Base-by-base conservation (phyloP, 2,797 vertebrate genomes). In the Amblyopsis hoosieri region DNA sequence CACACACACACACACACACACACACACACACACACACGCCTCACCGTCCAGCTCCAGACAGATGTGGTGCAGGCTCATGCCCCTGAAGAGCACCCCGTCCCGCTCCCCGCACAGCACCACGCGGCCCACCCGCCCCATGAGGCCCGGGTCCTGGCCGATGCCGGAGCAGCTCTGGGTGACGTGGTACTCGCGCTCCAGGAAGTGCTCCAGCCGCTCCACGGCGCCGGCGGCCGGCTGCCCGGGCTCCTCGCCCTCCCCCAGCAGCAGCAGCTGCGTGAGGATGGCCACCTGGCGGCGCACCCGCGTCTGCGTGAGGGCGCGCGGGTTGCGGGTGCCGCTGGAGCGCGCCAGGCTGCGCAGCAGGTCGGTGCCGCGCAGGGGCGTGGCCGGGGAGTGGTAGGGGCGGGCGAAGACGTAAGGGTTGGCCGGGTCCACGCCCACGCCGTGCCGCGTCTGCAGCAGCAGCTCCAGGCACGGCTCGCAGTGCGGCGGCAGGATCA, bases 21-120 rank as follows among this genome's bases (percentile, higher is more conserved):
- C 53, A 70, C 19, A 57, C 14, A 37, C 33, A 37, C 33, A 9
- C 33, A 37, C 33, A 7, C 33, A 2, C 1, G 33, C 8, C 91
- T 91, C 67, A 94, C 93, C 93, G 47, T 94, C 93, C 67, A 94
- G 84, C 67, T 94, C 93, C 79, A 94, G 78, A 74, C 93, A 94
- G 87, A 94, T 94, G 79, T 94, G 93, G 80, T 94, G 91, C 33
- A 94, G 85, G 79, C 92, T 94, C 93, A 94, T 94, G 57, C 93
- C 93, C 71, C 91, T 87, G 80, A 94, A 94, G 64, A 94, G 81
- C 9, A 94, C 93, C 9, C 93, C 93, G 3, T 94, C 93, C 66
- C 92, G 85, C 77, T 94, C 93, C 33, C 93, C 93, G 15, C 93
- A 93, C 3, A 94, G 89, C 42, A 94, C 92, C 0, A 94, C 93